These are phyloP conservation scores for Polypterus senegalus DNA, from an alignment of 2,113 vertebrate species.

Conservation along the genomic window DNA sequence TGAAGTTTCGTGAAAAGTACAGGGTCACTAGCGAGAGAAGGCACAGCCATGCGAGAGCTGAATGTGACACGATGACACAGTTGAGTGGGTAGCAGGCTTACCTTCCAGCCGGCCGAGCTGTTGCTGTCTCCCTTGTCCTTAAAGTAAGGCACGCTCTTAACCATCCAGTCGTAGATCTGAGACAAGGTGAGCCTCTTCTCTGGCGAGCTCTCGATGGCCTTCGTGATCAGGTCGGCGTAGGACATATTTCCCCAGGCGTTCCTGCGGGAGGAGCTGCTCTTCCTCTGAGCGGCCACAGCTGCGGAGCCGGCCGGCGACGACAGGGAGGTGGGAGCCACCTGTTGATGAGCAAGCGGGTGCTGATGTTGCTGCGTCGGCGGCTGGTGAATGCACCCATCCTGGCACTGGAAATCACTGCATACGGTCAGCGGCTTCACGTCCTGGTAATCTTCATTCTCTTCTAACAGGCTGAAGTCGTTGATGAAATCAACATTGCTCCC, in stretches of 20 bases:
- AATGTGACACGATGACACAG: too few species aligned
- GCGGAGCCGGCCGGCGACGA: conserved; percentile 37
- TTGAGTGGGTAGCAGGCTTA: conserved; percentile 30
- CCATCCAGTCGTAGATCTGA: conserved; percentile 98
- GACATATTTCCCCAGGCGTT: conserved; percentile 97
- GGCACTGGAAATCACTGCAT: conserved; percentile 56
- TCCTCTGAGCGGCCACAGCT: conserved; percentile 66
- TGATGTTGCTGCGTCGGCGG: conserved; percentile 44
- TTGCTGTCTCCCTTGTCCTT: conserved; percentile 94
- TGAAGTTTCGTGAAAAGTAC: background rate
- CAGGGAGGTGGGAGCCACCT: conserved; percentile 50
- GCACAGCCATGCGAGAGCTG: too few species aligned
- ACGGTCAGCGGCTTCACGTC: conserved; percentile 45
- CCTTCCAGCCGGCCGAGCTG: conserved; percentile 94
- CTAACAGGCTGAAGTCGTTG: conserved; percentile 71
- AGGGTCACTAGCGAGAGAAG: too few species aligned
- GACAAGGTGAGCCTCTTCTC: conserved; percentile 89
- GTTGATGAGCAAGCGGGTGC: conserved; percentile 43
- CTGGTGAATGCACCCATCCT: conserved; percentile 50
- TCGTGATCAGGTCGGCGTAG: conserved; percentile 93
- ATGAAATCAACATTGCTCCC: conserved; percentile 61
- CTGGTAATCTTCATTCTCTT: conserved; percentile 72
- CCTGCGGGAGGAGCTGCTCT: conserved; percentile 87
- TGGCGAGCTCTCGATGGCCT: conserved; percentile 89
- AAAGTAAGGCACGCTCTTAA: conserved; percentile 90